Evolutionary conservation across 2,113 vertebrate species (phyloP), one percentile per base, ranked within the genome.

Genomic region (Antechinus stuartii): DNA sequence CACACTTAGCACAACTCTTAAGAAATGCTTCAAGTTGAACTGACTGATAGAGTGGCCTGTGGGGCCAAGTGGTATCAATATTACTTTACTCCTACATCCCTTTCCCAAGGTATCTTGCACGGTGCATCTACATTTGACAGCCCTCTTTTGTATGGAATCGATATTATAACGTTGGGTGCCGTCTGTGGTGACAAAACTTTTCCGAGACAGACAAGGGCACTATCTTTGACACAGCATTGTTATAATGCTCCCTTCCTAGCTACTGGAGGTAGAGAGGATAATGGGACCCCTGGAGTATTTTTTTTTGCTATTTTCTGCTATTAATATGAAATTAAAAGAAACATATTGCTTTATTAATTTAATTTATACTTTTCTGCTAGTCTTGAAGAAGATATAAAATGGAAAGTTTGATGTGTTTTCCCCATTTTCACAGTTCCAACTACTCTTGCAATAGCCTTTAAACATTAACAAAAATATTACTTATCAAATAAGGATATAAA

Each of bases 301-400:
- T 47, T 76, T 76, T 76, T 12, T 4, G 4, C 35, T 76, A 76
- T n/a, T 76, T 35, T n/a, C 16, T n/a, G 68, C 35, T n/a, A 76
- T 35, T 76, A 76, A 84, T 6, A 42, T 84, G 68, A 84, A 84
- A 84, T 84, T 84, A 22, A 42, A 84, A 42, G 19, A 42, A 42
- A 42, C 35, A 76, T 76, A 42, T 25, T 89, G 54, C 90, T 10
- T 50, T 61, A 54, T 0, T 96, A 5, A 68, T 93, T 92, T 46
- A 93, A 49, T 57, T 94, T 84, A 22, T 92, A 10, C 22, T 2
- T 95, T 92, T 22, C 93, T 95, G 76, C 24, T 90, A 42, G 22
- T 90, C 56, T 91, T 54, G 56, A 92, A 0, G 30, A 52, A 93
- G 90, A 22, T 91, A 9, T 54, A 56, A 94, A 91, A 8, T 16